Percentiles rank a stretch among this genome's conserved stretches.
These are phyloP conservation scores for Sinodicranocentrus sp. DNA, from an alignment of 2,888 invertebrate species.

Conservation along the genomic window DNA sequence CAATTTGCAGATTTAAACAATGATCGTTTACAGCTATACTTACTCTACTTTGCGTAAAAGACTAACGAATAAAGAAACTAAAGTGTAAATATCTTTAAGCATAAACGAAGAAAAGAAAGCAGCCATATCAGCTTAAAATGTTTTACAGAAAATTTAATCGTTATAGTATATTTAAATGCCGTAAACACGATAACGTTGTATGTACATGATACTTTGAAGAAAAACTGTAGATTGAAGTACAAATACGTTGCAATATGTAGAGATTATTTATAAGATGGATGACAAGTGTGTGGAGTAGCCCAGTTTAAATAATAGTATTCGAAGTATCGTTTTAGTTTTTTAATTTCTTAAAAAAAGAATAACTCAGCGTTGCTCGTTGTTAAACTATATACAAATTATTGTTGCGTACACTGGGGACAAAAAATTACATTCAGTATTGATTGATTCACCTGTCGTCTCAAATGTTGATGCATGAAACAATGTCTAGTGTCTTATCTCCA, in stretches of 20 bases:
- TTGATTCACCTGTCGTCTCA: slow-evolving; percentile 18
- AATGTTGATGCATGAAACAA: slow-evolving; percentile 7
- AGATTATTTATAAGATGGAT: slow-evolving; percentile 26
- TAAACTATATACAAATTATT: not conserved
- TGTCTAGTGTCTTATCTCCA: no score
- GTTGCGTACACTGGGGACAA: not conserved
- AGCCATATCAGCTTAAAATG: slow-evolving; percentile 31
- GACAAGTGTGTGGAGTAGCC: not conserved
- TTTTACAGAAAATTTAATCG: no score
- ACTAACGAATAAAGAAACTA: no score
- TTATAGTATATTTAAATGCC: no score
- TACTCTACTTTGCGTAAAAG: not conserved
- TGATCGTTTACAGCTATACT: slow-evolving; percentile 28
- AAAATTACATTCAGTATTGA: slow-evolving; percentile 30
- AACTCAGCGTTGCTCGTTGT: not conserved
- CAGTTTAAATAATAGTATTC: slow-evolving; percentile 6
- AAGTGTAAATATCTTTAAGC: no score
- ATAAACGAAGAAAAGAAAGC: not conserved
- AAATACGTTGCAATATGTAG: slow-evolving; percentile 64
- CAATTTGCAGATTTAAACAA: not conserved
- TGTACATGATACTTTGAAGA: slow-evolving; percentile 9
- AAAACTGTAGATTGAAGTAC: slow-evolving; percentile 63
- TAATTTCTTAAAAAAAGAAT: slow-evolving; percentile 6
- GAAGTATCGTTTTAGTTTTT: slow-evolving; percentile 15
- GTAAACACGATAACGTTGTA: not conserved